phyloP scores from a whole-genome alignment of 2,888 invertebrate species.

The Protodeltote pygarga region DNA sequence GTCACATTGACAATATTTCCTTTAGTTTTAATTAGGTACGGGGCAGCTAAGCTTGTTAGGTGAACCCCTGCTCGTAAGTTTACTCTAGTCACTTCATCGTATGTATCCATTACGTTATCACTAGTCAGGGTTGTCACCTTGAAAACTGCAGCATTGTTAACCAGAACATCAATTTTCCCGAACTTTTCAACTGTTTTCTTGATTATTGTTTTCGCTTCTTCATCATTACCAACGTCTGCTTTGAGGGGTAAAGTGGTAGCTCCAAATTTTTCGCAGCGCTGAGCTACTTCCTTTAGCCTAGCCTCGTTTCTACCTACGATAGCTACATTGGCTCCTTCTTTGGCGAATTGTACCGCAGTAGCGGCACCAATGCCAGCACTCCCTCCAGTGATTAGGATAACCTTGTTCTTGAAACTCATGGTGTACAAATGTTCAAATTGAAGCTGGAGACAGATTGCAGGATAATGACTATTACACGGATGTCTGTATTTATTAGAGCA shows the following conservation, averaged over 20 bases:
- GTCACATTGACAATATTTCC: constrained; percentile 48
- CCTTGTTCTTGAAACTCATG: constrained; percentile 57
- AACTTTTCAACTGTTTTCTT: constrained; percentile 47
- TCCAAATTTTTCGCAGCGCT: constrained; percentile 38
- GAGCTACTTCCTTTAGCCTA: constrained; percentile 44
- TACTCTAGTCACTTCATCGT: constrained; percentile 45
- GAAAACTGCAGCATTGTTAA: constrained; percentile 58
- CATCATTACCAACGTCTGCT: constrained; percentile 54
- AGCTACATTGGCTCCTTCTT: constrained; percentile 51
- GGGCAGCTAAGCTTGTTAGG: constrained; percentile 47
- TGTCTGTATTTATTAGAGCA: no score
- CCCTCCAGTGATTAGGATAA: constrained; percentile 57
- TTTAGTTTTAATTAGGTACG: constrained; percentile 47
- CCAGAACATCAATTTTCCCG: constrained; percentile 56
- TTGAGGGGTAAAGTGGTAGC: constrained; percentile 42
- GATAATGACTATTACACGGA: no score
- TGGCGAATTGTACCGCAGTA: constrained; percentile 49
- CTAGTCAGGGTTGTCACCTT: constrained; percentile 28
- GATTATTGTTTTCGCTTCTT: constrained; percentile 43
- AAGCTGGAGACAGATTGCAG: not conserved
- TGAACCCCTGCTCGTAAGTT: constrained; percentile 50
- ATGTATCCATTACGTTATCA: constrained; percentile 43
- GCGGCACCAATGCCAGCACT: constrained; percentile 58
- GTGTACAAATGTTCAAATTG: not conserved
- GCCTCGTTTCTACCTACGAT: constrained; percentile 54